Evolutionary conservation across 2,888 invertebrate genomes (phyloP), one percentile per base, ranked within the genome.

Genomic region (Chalcosyrphus nemorum): DNA sequence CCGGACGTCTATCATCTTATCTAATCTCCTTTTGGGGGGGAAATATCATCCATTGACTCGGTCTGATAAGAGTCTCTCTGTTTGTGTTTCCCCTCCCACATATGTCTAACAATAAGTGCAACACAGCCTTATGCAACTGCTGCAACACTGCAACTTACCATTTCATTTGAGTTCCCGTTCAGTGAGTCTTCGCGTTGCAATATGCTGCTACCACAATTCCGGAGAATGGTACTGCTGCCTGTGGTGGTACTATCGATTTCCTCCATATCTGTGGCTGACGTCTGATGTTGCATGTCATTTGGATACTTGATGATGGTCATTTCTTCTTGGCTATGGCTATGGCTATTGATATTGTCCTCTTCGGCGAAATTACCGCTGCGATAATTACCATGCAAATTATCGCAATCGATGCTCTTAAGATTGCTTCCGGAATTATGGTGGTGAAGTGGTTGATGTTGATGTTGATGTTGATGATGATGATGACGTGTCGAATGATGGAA

Each of bases 301-400:
- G 66, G 70, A 70, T 65, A 63, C 56, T 68, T 56, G 54, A 61
- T 63, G 43, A 75, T 57, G 47, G 68, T 78, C 77, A 78, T 78
- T 63, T 78, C 57, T n/a, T n/a, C n/a, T n/a, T n/a, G n/a, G n/a
- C n/a, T n/a, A 27, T 56, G 32, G 19, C n/a, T n/a, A n/a, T 57
- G 63, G 29, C 47, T 65, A 38, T 61, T 56, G 47, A 50, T 63
- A n/a, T n/a, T n/a, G 56, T 75, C 61, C 61, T 90, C 90, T 68
- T 88, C 87, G 82, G 90, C 89, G 63, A 87, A 88, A 87, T 88
- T 89, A 35, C 66, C 52, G 76, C 88, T 89, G 75, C 90, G 89
- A 88, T 90, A 89, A 86, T 89, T 90, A 82, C 89, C 90, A 38
- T 90, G 89, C 52, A 68, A 66, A 74, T 74, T 65, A 50, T 59